Conservation (phyloP, 2,797 vertebrate genomes). For the Lagorchestes hirsutus region DNA sequence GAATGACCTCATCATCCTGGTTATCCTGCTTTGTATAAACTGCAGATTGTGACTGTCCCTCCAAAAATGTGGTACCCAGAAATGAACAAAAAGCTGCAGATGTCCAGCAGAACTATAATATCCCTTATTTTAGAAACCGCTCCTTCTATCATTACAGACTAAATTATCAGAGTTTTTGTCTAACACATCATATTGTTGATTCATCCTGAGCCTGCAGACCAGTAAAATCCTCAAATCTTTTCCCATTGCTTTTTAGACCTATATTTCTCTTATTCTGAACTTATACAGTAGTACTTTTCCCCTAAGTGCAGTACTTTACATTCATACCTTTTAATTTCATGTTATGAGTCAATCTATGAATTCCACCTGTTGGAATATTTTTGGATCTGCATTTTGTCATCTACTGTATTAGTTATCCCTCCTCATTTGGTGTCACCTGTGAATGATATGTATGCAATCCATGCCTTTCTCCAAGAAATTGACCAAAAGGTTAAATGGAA, state of each 20-base stretch:
- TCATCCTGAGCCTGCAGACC: neutral
- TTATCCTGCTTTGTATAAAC: neutral
- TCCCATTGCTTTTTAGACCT: neutral
- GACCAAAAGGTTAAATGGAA: neutral
- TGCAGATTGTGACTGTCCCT: neutral
- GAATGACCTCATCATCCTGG: neutral
- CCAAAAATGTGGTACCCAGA: neutral
- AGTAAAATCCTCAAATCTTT: neutral
- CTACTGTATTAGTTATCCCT: neutral
- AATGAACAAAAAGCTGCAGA: neutral
- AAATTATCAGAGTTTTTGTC: neutral
- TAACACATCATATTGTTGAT: neutral
- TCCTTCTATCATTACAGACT: neutral
- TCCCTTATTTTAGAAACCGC: neutral
- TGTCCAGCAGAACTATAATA: neutral
- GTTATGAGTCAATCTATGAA: neutral
- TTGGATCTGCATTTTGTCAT: neutral
- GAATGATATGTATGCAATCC: neutral
- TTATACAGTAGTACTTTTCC: neutral
- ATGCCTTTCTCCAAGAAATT: neutral
- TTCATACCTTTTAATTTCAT: neutral
- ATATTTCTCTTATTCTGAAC: neutral
- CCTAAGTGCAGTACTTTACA: neutral
- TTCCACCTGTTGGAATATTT: neutral
- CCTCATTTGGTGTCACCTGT: neutral